Evolutionary conservation across 1,140 invertebrate genomes (phyloP).

Genomic region (Drosophila neocordata): DNA sequence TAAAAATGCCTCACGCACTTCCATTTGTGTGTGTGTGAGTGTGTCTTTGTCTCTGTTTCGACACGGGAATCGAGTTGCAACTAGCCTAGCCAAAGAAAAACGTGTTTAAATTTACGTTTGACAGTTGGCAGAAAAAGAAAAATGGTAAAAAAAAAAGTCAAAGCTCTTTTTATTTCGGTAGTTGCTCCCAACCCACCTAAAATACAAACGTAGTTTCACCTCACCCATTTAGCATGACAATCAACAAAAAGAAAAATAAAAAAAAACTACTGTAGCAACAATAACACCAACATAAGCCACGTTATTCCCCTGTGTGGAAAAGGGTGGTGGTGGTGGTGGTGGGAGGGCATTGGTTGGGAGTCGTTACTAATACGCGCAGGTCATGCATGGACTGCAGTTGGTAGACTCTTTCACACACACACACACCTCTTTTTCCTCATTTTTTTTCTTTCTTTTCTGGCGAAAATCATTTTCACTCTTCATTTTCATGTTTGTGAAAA

Average conservation of each 20-base stretch:
- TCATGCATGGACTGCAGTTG: slow-evolving; percentile 74
- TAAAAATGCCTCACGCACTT: slow-evolving; percentile 67
- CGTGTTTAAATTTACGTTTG: slow-evolving; percentile 58
- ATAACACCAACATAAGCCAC: no score
- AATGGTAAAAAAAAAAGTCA: slow-evolving; percentile 29
- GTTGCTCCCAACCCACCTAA: slow-evolving; percentile 35
- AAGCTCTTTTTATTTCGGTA: slow-evolving; percentile 21
- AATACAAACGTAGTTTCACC: slow-evolving; percentile 54
- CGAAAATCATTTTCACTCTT: slow-evolving; percentile 73
- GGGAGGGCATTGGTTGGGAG: background rate
- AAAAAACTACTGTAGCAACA: no score
- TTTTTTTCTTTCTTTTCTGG: slow-evolving; percentile 52
- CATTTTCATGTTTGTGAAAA: slow-evolving; percentile 75
- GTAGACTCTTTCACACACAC: slow-evolving; percentile 64
- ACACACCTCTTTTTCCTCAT: slow-evolving; percentile 55
- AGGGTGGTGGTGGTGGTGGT: no score
- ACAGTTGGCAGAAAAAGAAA: slow-evolving; percentile 39
- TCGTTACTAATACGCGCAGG: slow-evolving; percentile 55
- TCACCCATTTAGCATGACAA: slow-evolving; percentile 76
- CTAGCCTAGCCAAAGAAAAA: slow-evolving; percentile 35
- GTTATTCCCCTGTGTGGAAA: slow-evolving; percentile 6
- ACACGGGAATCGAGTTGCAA: slow-evolving; percentile 44
- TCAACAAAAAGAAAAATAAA: slow-evolving; percentile 61
- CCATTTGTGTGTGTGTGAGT: slow-evolving; percentile 8
- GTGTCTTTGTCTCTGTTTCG: slow-evolving; percentile 41